phyloP scores from a whole-genome alignment of 2,797 vertebrate genomes.

The Rhyacichthys aspro region DNA sequence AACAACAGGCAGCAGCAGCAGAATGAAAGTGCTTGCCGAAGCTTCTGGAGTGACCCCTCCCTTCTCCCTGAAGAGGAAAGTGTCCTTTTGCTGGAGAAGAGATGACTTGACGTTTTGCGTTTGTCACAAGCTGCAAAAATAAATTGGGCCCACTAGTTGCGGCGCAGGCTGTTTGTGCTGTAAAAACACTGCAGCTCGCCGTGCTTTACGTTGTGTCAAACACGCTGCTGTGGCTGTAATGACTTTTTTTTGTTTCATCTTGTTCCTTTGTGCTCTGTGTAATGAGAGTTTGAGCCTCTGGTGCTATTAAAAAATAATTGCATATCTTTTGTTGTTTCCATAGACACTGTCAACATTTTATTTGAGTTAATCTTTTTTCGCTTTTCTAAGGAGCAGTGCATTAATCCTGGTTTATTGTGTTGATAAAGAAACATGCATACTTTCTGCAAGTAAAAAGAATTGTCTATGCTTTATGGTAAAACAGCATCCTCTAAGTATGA shows the following conservation, averaged over 20 bases:
- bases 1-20: constrained; percentile 17
- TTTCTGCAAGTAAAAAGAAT: background rate
- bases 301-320: constrained; percentile 17
- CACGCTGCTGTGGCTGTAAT: constrained; percentile 28
- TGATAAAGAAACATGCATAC: constrained; percentile 1
- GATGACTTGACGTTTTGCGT: constrained; percentile 65
- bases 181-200: constrained; percentile 40
- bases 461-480: background rate
- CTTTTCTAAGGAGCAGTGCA: background rate
- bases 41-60: constrained; percentile 16
- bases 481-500: too few relatives aligned
- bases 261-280: constrained; percentile 9
- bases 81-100: constrained; percentile 48
- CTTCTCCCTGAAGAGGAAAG: constrained; percentile 21
- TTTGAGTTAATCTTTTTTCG: constrained; percentile 3
- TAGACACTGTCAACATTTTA: constrained; percentile 3
- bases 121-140: constrained; percentile 57
- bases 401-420: background rate
- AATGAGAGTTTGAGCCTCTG: constrained; percentile 32
- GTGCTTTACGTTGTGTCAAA: constrained; percentile 37
- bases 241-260: constrained; percentile 11
- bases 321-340: constrained; percentile 18
- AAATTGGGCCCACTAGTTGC: constrained; percentile 46
- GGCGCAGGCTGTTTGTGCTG: constrained; percentile 49
- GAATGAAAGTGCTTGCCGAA: constrained; percentile 35